phyloP scores from a whole-genome alignment of 2,113 vertebrate species.

The Cnemophilus loriae region DNA sequence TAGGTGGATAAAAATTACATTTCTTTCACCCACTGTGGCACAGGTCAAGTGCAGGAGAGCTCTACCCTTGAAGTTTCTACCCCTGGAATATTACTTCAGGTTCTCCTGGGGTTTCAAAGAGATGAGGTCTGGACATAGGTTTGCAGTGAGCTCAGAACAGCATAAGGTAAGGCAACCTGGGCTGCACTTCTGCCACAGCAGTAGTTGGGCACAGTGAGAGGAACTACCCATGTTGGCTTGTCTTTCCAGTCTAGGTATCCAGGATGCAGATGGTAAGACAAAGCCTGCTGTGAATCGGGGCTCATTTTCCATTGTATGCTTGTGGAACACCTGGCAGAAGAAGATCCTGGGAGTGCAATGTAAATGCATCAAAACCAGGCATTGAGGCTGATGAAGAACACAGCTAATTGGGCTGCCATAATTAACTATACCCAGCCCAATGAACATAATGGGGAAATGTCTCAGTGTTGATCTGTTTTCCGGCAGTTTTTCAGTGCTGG shows the following conservation, averaged over 20 bases:
- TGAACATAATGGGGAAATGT: background rate
- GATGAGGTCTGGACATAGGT: accelerated
- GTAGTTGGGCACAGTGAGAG: background rate
- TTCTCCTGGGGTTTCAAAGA: background rate
- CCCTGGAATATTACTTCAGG: background rate
- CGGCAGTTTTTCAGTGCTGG: background rate
- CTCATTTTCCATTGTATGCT: background rate
- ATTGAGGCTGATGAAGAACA: background rate
- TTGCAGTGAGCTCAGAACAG: background rate
- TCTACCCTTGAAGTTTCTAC: background rate
- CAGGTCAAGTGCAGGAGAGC: background rate
- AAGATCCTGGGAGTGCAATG: background rate
- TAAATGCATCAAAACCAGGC: background rate
- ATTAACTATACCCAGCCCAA: background rate
- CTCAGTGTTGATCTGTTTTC: background rate
- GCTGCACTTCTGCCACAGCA: background rate
- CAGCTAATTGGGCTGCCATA: background rate
- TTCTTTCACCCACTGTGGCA: accelerated
- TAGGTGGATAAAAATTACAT: background rate
- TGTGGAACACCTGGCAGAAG: background rate
- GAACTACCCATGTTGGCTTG: accelerated
- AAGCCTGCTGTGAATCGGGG: accelerated
- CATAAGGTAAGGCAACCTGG: background rate
- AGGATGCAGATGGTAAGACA: background rate
- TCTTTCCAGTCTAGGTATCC: background rate